Conservation (phyloP, 2,113 vertebrate genomes). For the Psittacula cyanocephala region DNA sequence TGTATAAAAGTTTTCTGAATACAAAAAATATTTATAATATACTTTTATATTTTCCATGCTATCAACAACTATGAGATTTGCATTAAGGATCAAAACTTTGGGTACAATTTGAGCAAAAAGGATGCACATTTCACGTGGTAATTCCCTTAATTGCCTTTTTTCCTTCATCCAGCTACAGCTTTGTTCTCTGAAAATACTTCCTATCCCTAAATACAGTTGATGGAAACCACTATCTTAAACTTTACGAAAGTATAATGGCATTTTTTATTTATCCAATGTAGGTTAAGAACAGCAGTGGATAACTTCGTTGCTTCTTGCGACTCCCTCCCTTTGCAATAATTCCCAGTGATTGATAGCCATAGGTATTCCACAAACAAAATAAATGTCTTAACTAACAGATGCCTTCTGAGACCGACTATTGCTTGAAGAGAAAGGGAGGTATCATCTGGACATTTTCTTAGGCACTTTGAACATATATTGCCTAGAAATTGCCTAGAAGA, state of each 20-base stretch:
- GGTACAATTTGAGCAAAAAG: neutral
- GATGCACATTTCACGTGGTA: fast-evolving
- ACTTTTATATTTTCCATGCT: neutral
- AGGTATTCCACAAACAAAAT: neutral
- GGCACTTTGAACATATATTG: neutral
- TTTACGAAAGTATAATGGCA: neutral
- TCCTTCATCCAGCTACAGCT: neutral
- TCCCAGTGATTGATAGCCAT: neutral
- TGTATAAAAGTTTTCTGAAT: neutral
- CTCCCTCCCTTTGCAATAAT: neutral
- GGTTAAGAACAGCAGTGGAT: neutral
- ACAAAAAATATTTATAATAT: neutral
- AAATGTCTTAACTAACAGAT: neutral
- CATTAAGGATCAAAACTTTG: neutral
- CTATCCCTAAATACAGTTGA: neutral
- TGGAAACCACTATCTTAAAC: neutral
- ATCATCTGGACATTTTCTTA: neutral
- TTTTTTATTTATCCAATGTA: neutral
- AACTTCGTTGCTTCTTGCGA: neutral
- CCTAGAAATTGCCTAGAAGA: neutral
- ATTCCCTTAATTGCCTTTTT: neutral
- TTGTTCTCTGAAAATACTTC: neutral
- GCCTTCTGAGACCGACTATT: neutral
- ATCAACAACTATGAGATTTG: neutral
- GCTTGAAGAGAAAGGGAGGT: neutral